phyloP scores from a whole-genome alignment of 2,797 vertebrate species.

The Corythornis leucogaster region DNA sequence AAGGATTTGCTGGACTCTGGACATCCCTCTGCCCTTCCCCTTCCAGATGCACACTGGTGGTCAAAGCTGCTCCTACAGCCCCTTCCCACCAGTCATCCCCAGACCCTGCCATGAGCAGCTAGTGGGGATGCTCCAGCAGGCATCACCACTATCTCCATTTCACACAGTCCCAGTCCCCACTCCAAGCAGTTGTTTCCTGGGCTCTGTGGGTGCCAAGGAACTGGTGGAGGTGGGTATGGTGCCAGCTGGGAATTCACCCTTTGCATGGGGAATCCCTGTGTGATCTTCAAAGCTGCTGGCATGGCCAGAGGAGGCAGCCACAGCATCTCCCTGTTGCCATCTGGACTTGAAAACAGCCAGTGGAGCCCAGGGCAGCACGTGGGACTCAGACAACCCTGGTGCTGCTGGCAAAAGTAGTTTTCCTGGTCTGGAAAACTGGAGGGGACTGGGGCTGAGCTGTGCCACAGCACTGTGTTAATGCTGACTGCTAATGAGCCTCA shows the following conservation, averaged over 20 bases:
- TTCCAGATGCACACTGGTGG: neutral
- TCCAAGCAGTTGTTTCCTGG: neutral
- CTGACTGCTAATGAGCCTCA: neutral
- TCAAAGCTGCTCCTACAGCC: neutral
- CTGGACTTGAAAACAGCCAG: neutral
- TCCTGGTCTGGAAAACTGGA: neutral
- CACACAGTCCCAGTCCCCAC: neutral
- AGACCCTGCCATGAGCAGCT: neutral
- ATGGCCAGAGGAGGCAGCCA: neutral
- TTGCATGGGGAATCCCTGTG: neutral
- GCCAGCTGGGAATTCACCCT: constrained; percentile 60
- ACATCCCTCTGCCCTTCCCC: neutral
- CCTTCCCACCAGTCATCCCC: neutral
- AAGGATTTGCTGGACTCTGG: neutral
- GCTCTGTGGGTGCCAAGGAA: constrained; percentile 5
- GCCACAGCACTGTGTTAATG: fast-evolving
- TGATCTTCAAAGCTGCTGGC: constrained; percentile 3
- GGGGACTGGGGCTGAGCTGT: neutral
- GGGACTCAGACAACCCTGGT: neutral
- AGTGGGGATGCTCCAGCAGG: neutral
- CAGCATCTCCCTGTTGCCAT: neutral
- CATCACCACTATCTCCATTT: neutral
- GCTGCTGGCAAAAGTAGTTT: neutral
- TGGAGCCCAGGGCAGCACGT: neutral
- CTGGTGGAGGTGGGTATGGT: neutral